These are phyloP conservation scores for Scelioninae gen. 2 DNA, from an alignment of 2,888 invertebrate genomes.

Conservation along the genomic window DNA sequence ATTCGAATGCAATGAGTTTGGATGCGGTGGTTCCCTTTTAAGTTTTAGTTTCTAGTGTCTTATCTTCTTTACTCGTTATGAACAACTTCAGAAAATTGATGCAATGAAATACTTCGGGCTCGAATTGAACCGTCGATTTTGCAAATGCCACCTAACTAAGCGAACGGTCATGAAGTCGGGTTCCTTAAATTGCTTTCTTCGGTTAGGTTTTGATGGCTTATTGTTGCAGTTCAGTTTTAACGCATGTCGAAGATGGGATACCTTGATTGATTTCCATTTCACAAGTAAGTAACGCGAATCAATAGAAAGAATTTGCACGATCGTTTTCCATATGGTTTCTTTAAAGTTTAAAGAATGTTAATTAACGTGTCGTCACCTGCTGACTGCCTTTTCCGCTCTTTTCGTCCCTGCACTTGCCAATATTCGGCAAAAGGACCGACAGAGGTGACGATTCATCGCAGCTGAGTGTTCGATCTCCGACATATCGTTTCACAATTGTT, in stretches of 20 bases:
- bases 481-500: not conserved
- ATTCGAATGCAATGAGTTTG: slow-evolving; percentile 62
- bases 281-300: too few relatives aligned
- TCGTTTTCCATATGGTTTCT: too few relatives aligned
- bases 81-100: slow-evolving; percentile 56
- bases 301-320: too few relatives aligned
- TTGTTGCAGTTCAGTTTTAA: too few relatives aligned
- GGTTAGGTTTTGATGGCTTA: not conserved
- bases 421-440: too few relatives aligned
- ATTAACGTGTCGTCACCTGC: not conserved
- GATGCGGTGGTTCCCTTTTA: slow-evolving; percentile 16
- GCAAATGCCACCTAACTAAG: slow-evolving; percentile 27
- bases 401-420: too few relatives aligned
- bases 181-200: not conserved
- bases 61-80: slow-evolving; percentile 47
- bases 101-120: slow-evolving; percentile 51
- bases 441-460: too few relatives aligned
- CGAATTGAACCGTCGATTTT: slow-evolving; percentile 35
- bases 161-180: slow-evolving; percentile 10
- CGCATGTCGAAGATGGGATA: too few relatives aligned
- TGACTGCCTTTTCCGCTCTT: too few relatives aligned
- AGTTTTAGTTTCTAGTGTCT: slow-evolving; percentile 14
- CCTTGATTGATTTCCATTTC: too few relatives aligned
- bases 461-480: too few relatives aligned
- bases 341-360: too few relatives aligned